These are phyloP conservation scores for Acipenser ruthenus DNA, from an alignment of 2,797 vertebrate genomes.

Conservation along the genomic window DNA sequence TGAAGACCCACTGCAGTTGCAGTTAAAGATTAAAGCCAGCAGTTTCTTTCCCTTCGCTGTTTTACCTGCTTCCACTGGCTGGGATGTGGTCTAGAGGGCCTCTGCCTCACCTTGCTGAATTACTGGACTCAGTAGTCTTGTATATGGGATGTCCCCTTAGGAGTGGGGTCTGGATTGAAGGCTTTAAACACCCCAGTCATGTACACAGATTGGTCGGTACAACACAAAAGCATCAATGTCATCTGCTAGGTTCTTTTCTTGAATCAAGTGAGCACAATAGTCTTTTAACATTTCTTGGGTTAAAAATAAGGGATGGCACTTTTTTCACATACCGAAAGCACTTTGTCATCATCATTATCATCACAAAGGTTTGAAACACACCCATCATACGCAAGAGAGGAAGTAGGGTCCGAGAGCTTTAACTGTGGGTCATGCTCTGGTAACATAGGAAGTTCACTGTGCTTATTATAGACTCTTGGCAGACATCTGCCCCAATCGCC, in stretches of 20 bases:
- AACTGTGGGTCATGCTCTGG: conserved; percentile 30
- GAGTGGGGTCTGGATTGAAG: not conserved
- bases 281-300: conserved; percentile 7
- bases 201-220: not conserved
- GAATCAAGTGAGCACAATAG: not conserved
- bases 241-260: not conserved
- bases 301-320: conserved; percentile 42
- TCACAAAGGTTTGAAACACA: conserved; percentile 24
- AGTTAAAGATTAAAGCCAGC: too few relatives aligned
- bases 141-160: not conserved
- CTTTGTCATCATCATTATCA: conserved; percentile 15
- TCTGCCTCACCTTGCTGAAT: not conserved
- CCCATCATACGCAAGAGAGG: conserved; percentile 19
- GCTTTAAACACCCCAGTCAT: not conserved
- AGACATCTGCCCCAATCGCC: conserved; percentile 40
- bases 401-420: conserved; percentile 14
- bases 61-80: not conserved
- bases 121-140: not conserved
- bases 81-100: not conserved
- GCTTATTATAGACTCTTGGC: conserved; percentile 59
- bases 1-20: too few relatives aligned
- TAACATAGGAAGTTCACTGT: conserved; percentile 43
- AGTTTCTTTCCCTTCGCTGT: too few relatives aligned
- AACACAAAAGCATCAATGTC: not conserved
- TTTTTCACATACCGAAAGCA: conserved; percentile 28